These are phyloP conservation scores for Ypsolopha scabrella DNA, from an alignment of 2,888 invertebrate genomes.

Conservation along the genomic window DNA sequence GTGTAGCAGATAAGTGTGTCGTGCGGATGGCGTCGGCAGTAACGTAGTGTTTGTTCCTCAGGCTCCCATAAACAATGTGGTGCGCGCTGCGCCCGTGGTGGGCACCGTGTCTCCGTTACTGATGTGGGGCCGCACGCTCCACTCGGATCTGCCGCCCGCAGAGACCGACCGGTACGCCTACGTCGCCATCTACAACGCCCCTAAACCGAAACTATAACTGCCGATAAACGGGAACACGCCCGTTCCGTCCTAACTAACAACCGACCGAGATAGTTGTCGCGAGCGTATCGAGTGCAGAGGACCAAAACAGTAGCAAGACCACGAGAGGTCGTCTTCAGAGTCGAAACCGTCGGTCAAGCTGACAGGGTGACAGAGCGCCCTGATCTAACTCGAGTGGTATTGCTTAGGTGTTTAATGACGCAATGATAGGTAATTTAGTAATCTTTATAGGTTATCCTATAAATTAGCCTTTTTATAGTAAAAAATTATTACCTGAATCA, in stretches of 20 bases:
- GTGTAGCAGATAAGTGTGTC: slow-evolving; percentile 4
- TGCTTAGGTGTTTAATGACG: no score
- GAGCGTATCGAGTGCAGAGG: neutral
- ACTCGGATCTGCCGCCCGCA: slow-evolving; percentile 47
- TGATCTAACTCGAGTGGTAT: no score
- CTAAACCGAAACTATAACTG: neutral
- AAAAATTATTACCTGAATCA: no score
- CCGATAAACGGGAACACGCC: neutral
- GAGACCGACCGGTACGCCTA: slow-evolving; percentile 43
- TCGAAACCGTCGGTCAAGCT: no score
- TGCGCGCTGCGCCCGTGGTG: slow-evolving; percentile 61
- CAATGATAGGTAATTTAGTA: no score
- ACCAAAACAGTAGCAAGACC: neutral
- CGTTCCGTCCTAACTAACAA: neutral
- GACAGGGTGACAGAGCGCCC: no score
- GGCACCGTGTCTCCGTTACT: slow-evolving; percentile 63
- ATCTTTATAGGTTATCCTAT: no score
- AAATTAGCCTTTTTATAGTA: no score
- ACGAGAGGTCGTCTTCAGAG: no score
- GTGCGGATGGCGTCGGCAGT: slow-evolving; percentile 9
- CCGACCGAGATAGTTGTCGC: neutral
- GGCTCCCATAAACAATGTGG: slow-evolving; percentile 48
- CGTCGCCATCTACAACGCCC: slow-evolving; percentile 32
- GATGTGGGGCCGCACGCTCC: slow-evolving; percentile 60
- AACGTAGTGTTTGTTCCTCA: slow-evolving; percentile 17